Evolutionary conservation across 2,113 vertebrate species (phyloP).

Genomic region (Tyto alba): DNA sequence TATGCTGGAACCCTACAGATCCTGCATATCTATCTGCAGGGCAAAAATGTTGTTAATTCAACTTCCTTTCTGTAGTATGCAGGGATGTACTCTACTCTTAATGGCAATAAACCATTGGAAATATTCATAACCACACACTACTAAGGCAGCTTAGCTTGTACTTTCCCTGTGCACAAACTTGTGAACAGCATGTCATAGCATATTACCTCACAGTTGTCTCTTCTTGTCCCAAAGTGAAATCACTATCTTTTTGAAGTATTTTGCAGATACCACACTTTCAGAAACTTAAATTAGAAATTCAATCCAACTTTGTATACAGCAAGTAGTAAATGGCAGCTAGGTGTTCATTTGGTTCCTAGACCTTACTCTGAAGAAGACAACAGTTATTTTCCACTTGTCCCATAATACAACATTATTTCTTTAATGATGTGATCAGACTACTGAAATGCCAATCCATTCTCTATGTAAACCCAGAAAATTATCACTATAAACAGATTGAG

Average conservation of each 20-base stretch:
- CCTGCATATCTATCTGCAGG: not conserved
- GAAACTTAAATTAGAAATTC: not conserved
- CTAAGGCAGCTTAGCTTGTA: not conserved
- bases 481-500: not conserved
- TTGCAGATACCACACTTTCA: not conserved
- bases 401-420: not conserved
- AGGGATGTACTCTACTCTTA: not conserved
- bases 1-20: not conserved
- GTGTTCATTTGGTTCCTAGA: not conserved
- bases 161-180: not conserved
- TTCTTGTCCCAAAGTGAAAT: not conserved
- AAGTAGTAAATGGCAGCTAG: not conserved
- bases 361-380: not conserved
- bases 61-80: not conserved
- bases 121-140: not conserved
- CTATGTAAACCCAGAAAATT: not conserved
- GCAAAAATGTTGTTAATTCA: not conserved
- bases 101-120: not conserved
- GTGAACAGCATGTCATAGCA: not conserved
- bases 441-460: not conserved
- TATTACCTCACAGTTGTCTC: accelerated
- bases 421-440: not conserved
- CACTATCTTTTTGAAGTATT: not conserved
- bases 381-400: not conserved
- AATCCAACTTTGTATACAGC: not conserved